A percentile compares a stretch with the other conserved stretches of the same genome.
These are phyloP conservation scores for Xyliphius kryptos DNA, from an alignment of 2,113 vertebrate genomes.

Conservation along the genomic window DNA sequence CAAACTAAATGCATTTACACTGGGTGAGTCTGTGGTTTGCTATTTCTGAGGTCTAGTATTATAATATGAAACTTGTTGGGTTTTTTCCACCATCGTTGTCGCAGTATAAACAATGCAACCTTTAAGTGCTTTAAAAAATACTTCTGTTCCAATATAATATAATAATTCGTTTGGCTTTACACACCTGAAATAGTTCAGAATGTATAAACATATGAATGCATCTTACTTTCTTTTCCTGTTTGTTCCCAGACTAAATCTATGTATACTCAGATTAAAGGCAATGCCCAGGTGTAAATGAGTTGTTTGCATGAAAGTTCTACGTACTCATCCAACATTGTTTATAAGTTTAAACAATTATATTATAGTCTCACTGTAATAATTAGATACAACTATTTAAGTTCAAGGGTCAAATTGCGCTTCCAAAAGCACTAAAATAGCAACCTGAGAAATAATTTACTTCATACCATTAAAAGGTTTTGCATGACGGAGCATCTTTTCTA, in stretches of 20 bases:
- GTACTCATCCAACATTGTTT: neutral
- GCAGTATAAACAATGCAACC: neutral
- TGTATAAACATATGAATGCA: neutral
- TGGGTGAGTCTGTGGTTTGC: too few species aligned
- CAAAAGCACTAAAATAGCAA: neutral
- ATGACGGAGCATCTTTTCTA: neutral
- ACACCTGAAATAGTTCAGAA: neutral
- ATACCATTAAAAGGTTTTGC: neutral
- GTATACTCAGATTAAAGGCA: neutral
- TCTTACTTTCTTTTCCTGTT: neutral
- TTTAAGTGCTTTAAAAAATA: neutral
- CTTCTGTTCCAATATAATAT: too few species aligned
- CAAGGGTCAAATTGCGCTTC: neutral
- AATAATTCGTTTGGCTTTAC: neutral
- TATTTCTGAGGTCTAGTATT: too few species aligned
- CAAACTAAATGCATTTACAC: too few species aligned
- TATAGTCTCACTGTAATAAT: neutral
- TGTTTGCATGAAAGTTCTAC: neutral
- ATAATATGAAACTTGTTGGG: too few species aligned
- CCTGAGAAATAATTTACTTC: slow-evolving; percentile 1
- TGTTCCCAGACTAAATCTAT: neutral
- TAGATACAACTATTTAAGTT: neutral
- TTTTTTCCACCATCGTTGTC: too few species aligned
- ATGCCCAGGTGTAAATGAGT: neutral
- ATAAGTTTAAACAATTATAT: neutral